A percentile compares a stretch with the other conserved stretches of the same genome.
Conservation (phyloP, 92 coral and sea anemone genomes). For the Palythoa heliodiscus region DNA sequence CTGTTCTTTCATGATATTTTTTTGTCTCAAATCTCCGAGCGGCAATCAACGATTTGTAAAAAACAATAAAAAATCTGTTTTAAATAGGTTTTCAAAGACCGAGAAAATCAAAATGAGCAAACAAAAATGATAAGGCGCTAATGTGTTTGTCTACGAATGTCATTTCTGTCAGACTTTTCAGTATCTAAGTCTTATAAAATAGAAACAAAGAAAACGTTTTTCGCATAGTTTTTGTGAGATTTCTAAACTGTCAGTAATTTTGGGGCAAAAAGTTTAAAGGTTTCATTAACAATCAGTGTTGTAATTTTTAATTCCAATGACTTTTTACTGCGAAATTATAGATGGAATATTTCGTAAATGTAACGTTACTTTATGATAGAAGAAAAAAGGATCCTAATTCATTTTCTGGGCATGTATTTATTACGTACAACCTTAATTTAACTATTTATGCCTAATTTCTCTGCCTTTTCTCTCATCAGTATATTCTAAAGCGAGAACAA, state of each 20-base stretch:
- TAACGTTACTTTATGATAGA: neutral
- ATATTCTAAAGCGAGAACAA: too few species aligned
- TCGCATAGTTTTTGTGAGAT: neutral
- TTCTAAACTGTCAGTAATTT: neutral
- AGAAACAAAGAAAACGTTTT: neutral
- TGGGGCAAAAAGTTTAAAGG: neutral
- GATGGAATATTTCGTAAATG: neutral
- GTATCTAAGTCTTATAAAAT: neutral
- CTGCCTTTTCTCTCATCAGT: too few species aligned
- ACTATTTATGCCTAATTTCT: too few species aligned
- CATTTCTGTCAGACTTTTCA: neutral
- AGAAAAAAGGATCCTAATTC: neutral
- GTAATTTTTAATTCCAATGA: neutral
- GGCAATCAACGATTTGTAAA: constrained; percentile 22
- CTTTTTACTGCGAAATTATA: neutral
- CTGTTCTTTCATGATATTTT: neutral
- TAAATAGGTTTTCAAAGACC: neutral
- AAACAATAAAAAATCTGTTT: constrained; percentile 7
- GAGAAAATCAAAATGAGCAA: constrained; percentile 20
- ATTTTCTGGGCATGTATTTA: neutral
- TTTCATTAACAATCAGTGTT: neutral
- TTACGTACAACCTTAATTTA: neutral
- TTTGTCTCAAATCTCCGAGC: constrained; percentile 5
- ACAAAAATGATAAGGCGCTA: neutral
- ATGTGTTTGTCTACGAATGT: neutral